These are phyloP conservation scores for Caenorhabditis uteleia DNA, from an alignment of 2,888 invertebrate genomes.

Conservation along the genomic window DNA sequence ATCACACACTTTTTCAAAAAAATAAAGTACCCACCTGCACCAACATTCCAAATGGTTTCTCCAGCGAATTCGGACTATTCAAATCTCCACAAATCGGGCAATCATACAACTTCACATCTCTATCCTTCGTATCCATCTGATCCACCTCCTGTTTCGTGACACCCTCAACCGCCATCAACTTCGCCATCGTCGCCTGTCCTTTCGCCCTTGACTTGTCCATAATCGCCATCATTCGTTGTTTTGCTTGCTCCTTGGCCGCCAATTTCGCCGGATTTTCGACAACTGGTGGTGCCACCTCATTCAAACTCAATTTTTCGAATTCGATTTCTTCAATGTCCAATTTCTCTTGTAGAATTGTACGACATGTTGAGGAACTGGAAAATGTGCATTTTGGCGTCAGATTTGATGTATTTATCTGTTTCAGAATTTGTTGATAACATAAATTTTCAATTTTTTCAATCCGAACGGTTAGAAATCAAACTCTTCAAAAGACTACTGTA, in stretches of 20 bases:
- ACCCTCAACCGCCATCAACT: slow-evolving; percentile 54
- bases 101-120: slow-evolving; percentile 46
- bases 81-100: slow-evolving; percentile 62
- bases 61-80: slow-evolving; percentile 43
- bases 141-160: slow-evolving; percentile 53
- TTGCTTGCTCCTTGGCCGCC: slow-evolving; percentile 23
- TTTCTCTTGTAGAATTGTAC: neutral
- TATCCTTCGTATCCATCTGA: slow-evolving; percentile 45
- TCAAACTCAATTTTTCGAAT: slow-evolving; percentile 2
- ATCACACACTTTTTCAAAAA: no score
- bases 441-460: slow-evolving; percentile 1
- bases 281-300: slow-evolving; percentile 3
- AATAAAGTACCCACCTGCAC: slow-evolving; percentile 18
- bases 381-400: neutral
- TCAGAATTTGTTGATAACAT: no score
- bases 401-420: neutral
- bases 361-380: neutral
- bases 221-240: slow-evolving; percentile 17
- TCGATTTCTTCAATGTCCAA: slow-evolving; percentile 5
- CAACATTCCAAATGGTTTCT: slow-evolving; percentile 54
- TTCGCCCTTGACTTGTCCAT: slow-evolving; percentile 26
- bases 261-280: slow-evolving; percentile 7
- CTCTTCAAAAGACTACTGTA: no score
- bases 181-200: slow-evolving; percentile 48
- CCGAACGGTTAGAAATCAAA: no score